Evolutionary conservation across 1,140 invertebrate species (phyloP).

Genomic region (Nebria ingens): DNA sequence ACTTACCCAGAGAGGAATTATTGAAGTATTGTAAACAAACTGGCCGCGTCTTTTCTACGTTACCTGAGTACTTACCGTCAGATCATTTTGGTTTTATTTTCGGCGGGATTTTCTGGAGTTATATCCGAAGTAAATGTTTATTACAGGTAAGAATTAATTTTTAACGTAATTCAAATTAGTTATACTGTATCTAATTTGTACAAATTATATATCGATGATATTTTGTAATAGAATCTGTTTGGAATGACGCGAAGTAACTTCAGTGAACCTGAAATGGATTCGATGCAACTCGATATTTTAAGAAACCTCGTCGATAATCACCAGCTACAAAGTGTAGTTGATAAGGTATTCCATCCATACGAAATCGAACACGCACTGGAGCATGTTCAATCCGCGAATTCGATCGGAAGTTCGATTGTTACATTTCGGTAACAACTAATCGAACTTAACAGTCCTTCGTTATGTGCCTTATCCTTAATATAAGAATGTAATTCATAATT

Average conservation of each 20-base stretch:
- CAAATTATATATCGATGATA: constrained; percentile 8
- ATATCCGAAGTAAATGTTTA: constrained; percentile 36
- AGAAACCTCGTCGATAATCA: constrained; percentile 42
- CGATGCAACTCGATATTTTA: constrained; percentile 38
- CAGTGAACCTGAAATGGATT: constrained; percentile 38
- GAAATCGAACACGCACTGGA: constrained; percentile 58
- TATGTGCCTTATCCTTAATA: too few relatives aligned
- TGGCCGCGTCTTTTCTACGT: constrained; percentile 22
- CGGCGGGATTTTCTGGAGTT: constrained; percentile 37
- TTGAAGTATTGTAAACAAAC: constrained; percentile 18
- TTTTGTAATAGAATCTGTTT: constrained; percentile 28
- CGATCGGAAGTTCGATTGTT: constrained; percentile 64
- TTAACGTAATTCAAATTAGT: too few relatives aligned
- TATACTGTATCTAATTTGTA: constrained; percentile 12
- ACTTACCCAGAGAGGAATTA: constrained; percentile 19
- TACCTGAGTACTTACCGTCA: constrained; percentile 38
- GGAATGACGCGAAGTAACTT: constrained; percentile 31
- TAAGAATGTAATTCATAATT: too few relatives aligned
- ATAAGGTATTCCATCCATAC: constrained; percentile 52
- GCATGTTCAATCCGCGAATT: constrained; percentile 51
- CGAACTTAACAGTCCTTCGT: too few relatives aligned
- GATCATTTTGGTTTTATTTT: constrained; percentile 45
- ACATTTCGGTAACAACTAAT: constrained; percentile 46
- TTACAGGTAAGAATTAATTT: constrained; percentile 30
- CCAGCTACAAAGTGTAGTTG: constrained; percentile 46